These are phyloP conservation scores for Scophthalmus maximus DNA, from an alignment of 2,113 vertebrate genomes.

Conservation along the genomic window DNA sequence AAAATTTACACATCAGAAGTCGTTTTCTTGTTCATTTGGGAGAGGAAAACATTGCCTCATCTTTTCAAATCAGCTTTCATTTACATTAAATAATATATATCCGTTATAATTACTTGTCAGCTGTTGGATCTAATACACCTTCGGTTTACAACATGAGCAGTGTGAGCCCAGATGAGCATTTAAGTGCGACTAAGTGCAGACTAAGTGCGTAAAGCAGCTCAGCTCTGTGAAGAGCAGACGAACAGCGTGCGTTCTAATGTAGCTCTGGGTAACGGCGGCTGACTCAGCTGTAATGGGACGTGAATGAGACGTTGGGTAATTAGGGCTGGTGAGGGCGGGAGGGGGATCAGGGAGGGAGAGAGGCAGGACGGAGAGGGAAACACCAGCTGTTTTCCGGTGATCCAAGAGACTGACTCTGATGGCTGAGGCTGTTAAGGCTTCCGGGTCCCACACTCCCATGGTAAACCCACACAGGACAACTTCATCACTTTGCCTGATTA, in stretches of 20 bases:
- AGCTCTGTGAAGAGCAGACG: conserved; percentile 7
- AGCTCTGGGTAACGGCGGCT: conserved; percentile 25
- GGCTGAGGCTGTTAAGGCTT: conserved; percentile 8
- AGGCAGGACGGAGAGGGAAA: conserved; percentile 20
- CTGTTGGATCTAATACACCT: neutral
- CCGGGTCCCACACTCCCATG: neutral
- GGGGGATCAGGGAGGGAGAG: neutral
- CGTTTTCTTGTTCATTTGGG: neutral
- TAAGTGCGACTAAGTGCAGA: conserved; percentile 16
- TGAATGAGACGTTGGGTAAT: conserved; percentile 57
- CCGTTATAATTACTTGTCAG: neutral
- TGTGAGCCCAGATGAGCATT: conserved; percentile 5
- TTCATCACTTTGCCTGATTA: conserved; percentile 26
- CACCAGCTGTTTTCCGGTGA: conserved; percentile 65
- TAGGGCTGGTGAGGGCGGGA: conserved; percentile 5
- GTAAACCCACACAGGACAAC: conserved; percentile 8
- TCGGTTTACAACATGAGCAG: neutral
- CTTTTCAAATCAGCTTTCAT: neutral
- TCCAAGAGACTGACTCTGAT: conserved; percentile 20
- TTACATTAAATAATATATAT: neutral
- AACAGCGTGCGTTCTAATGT: conserved; percentile 27
- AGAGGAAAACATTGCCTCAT: neutral
- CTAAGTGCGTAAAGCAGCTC: conserved; percentile 18
- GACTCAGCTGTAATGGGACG: conserved; percentile 49
- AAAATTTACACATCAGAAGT: neutral